These are phyloP conservation scores for Aselliscus stoliczkanus DNA, from an alignment of 2,797 vertebrate genomes.

Conservation along the genomic window DNA sequence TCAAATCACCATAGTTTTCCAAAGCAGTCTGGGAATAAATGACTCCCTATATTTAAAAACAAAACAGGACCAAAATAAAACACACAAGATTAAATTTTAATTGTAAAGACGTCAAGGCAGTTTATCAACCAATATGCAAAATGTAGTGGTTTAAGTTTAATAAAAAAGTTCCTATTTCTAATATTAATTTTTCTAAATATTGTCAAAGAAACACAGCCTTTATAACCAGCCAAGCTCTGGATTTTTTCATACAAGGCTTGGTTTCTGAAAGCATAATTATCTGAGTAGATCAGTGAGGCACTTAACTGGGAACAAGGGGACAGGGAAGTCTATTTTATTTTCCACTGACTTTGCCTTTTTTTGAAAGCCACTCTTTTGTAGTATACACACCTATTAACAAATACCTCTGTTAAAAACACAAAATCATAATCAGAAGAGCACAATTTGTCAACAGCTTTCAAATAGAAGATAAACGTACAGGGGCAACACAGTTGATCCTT, in stretches of 20 bases:
- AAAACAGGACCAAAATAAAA: slow-evolving; percentile 32
- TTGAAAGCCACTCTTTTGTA: background rate
- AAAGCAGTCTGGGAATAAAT: slow-evolving; percentile 92
- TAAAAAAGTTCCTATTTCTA: background rate
- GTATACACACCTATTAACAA: background rate
- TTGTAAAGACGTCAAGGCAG: background rate
- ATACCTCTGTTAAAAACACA: background rate
- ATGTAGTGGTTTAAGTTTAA: background rate
- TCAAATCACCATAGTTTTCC: slow-evolving; percentile 87
- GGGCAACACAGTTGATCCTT: slow-evolving; percentile 91
- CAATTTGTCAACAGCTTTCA: background rate
- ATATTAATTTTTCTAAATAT: background rate
- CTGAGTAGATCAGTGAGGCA: background rate
- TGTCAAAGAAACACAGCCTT: background rate
- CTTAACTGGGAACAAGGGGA: background rate
- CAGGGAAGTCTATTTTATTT: background rate
- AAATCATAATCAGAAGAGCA: background rate
- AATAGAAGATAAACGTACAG: slow-evolving; percentile 82
- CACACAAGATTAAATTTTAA: background rate
- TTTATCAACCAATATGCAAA: background rate
- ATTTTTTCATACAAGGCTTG: background rate
- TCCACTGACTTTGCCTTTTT: background rate
- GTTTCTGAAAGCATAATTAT: background rate
- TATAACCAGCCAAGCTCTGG: background rate
- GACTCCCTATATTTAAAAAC: slow-evolving; percentile 83